Evolutionary conservation across 2,888 invertebrate species (phyloP), one percentile per base, ranked within the genome.

Genomic region (Prosapia bicincta): DNA sequence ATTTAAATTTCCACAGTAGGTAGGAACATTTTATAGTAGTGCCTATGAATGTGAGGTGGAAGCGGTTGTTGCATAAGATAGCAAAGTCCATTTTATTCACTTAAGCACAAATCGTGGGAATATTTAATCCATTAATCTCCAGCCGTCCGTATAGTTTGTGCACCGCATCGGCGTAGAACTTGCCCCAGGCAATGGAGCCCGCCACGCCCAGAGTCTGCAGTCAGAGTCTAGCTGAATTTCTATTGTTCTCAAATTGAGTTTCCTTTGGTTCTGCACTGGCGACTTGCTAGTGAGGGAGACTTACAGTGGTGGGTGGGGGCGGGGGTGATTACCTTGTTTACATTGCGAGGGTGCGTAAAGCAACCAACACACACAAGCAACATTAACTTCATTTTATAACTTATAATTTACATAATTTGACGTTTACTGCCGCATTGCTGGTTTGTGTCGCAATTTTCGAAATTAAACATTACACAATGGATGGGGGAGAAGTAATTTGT

Each of bases 181-280:
- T 0, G 54, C 54, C 54, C 9, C 20, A n/a, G 20, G 54, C 20
- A 20, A 20, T 54, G 54, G 20, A 54, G 20, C n/a, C 54, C 13
- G 20, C 6, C 54, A 54, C 54, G 54, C 54, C 54, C 54, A 5
- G 20, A 54, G 54, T 20, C 54, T 20, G 38, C 38, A 38, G 6
- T 38, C 38, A 38, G 38, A 54, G 54, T 54, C 54, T 54, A 20
- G 54, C 20, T 54, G 20, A 54, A 54, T 54, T 54, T 54, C 54
- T 54, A 54, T 54, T 54, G 54, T 54, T 54, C 54, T 54, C 54
- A 54, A 54, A 54, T 54, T 54, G 54, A 54, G 54, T 54, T 54
- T 54, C 15, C 54, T 54, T 54, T 54, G 54, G 54, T 54, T 54
- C n/a, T 54, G 54, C 54, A 54, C 13, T 20, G 54, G 54, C 54